Percentiles rank a stretch among this genome's conserved stretches.
These are phyloP conservation scores for Aplochiton taeniatus DNA, from an alignment of 2,797 vertebrate genomes.

Conservation along the genomic window DNA sequence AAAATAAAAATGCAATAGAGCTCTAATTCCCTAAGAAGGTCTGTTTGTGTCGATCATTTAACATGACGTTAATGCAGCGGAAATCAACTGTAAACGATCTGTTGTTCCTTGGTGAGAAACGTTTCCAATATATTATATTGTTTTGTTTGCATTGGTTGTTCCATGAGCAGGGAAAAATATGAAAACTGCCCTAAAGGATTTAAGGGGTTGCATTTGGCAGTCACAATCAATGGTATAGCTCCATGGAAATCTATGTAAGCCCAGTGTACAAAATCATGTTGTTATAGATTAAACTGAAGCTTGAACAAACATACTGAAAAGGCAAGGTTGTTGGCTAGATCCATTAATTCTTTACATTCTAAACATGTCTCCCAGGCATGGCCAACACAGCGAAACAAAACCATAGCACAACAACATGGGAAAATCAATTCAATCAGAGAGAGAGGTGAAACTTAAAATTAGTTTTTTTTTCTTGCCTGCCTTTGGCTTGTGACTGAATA, in stretches of 20 bases:
- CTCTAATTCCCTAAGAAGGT: background rate
- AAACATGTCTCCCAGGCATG: slow-evolving; percentile 53
- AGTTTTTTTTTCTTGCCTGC: slow-evolving; percentile 24
- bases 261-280: slow-evolving; percentile 64
- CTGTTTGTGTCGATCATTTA: slow-evolving; percentile 31
- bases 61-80: slow-evolving; percentile 25
- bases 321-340: slow-evolving; percentile 24
- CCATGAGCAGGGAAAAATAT: slow-evolving; percentile 36
- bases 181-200: slow-evolving; percentile 63
- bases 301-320: slow-evolving; percentile 52
- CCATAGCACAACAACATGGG: slow-evolving; percentile 23
- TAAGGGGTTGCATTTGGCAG: slow-evolving; percentile 61
- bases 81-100: slow-evolving; percentile 23
- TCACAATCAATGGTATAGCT: slow-evolving; percentile 66
- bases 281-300: slow-evolving; percentile 63
- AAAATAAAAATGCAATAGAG: slow-evolving; percentile 6
- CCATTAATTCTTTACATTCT: slow-evolving; percentile 59
- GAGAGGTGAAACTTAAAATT: slow-evolving; percentile 11
- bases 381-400: slow-evolving; percentile 47
- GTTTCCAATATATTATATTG: slow-evolving; percentile 29
- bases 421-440: slow-evolving; percentile 47
- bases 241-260: slow-evolving; percentile 63
- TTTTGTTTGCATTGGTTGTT: slow-evolving; percentile 51
- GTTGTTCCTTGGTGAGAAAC: slow-evolving; percentile 4
- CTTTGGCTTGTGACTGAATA: slow-evolving; percentile 44